Percentiles rank a stretch among this genome's conserved stretches.
Conservation (phyloP, 2,113 vertebrate species). For the Apus apus region DNA sequence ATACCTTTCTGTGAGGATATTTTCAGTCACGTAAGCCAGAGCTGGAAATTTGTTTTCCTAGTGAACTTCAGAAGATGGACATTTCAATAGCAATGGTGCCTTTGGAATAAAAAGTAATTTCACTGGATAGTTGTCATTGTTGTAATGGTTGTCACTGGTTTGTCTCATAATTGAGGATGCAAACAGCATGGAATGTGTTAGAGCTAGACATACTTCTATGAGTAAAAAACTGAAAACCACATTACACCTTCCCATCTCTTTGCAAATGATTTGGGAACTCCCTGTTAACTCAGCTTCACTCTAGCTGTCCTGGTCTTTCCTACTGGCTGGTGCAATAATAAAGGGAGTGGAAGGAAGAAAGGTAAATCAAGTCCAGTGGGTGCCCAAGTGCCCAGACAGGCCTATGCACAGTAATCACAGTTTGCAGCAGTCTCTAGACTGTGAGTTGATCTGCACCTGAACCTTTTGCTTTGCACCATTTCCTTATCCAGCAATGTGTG, state of each 20-base stretch:
- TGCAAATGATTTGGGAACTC: accelerated
- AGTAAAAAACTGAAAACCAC: background rate
- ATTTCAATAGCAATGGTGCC: background rate
- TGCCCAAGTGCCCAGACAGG: accelerated
- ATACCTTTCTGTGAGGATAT: background rate
- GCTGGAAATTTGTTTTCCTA: background rate
- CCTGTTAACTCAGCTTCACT: background rate
- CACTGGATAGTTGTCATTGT: background rate
- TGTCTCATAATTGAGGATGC: background rate
- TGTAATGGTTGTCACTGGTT: background rate
- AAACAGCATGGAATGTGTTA: background rate
- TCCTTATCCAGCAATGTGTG: background rate
- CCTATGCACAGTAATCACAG: background rate
- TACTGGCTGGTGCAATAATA: background rate
- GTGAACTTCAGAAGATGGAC: background rate
- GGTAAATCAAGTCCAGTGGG: background rate
- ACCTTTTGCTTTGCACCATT: background rate
- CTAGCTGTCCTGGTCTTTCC: background rate
- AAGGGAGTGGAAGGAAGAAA: background rate
- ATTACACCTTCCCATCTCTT: background rate
- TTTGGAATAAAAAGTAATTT: background rate
- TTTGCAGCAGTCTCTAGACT: background rate
- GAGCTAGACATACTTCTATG: background rate
- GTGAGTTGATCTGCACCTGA: background rate
- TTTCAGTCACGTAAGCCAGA: background rate